Evolutionary conservation across 2,113 vertebrate genomes (phyloP).

Genomic region (Microcebus murinus): DNA sequence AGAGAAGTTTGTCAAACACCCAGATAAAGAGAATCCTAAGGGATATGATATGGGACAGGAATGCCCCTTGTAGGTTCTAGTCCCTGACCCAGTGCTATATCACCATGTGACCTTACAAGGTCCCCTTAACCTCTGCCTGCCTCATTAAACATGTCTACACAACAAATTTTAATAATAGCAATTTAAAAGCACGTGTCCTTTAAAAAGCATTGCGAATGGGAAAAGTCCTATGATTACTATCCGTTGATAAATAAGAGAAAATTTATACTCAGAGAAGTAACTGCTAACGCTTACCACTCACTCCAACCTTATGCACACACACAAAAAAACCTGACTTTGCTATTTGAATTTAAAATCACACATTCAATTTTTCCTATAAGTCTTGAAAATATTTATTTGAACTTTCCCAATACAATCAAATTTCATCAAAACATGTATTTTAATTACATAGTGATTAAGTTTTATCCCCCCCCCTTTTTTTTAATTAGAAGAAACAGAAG

Average conservation of each 20-base stretch:
- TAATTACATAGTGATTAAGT: constrained; percentile 5
- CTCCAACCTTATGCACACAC: too few relatives aligned
- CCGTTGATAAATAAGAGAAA: neutral
- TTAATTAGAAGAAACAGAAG: constrained; percentile 8
- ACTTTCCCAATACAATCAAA: neutral
- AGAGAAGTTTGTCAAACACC: constrained; percentile 27
- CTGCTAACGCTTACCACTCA: neutral
- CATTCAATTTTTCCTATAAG: neutral
- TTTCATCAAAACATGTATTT: neutral
- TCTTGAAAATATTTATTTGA: constrained; percentile 37
- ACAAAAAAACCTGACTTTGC: neutral
- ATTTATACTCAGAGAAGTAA: neutral
- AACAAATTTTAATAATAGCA: neutral
- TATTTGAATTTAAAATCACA: constrained; percentile 19
- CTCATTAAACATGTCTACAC: neutral
- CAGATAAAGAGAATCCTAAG: constrained; percentile 49
- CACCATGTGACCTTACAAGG: neutral
- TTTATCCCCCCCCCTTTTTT: neutral
- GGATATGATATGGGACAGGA: neutral
- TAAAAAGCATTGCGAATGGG: neutral
- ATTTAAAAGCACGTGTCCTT: neutral
- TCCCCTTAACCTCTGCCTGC: neutral
- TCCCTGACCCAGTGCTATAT: neutral
- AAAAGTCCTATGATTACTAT: neutral
- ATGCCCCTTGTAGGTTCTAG: neutral